Base-by-base conservation (phyloP, 2,888 invertebrate species). In the Electrophaes corylata region DNA sequence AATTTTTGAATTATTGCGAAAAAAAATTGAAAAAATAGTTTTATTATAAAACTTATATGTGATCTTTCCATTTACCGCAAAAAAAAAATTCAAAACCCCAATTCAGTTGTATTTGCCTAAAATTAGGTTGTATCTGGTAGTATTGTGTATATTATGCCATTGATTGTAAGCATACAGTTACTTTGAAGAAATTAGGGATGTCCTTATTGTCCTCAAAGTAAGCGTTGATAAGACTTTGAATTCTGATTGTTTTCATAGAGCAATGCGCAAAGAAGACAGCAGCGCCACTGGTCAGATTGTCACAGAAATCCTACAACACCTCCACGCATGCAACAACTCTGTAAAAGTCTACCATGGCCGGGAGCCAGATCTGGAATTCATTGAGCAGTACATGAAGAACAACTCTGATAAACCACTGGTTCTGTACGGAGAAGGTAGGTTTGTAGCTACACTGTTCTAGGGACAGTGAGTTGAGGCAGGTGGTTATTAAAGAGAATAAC, bases 251-350 rank as follows among this genome's bases (percentile, higher is more conserved):
- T 71, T 64, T 1, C 68, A 6, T 6, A 91, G 94, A 69, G 98
- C 98, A 0, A 98, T 98, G 98, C 94, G 97, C 51, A 98, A 98
- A 84, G 98, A 98, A 86, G 98, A 98, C 87, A 96, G 97, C 65
- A 96, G 98, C 65, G 96, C 98, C 10, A 97, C 97, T 79, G 98
- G 98, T 10, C 97, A 97, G 83, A 98, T 98, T 70, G 96, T 98
- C 57, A 98, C 98, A 0, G 98, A 98, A 86, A 96, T 98, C 61
- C 91, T 98, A 48, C 98, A 99, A 83, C 98, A 99, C 91, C 93
- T 98, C 48, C 98, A 99, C 79, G 98, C 98, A 8, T 98, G 98
- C 79, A 97, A 97, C 77, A 98, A 97, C 86, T 98, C 97, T 5
- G 98, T 98, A 16, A 95, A 95, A 91, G 96, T 98, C 11, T 99